Conservation (phyloP, 2,113 vertebrate species). For the Paramisgurnus dabryanus region DNA sequence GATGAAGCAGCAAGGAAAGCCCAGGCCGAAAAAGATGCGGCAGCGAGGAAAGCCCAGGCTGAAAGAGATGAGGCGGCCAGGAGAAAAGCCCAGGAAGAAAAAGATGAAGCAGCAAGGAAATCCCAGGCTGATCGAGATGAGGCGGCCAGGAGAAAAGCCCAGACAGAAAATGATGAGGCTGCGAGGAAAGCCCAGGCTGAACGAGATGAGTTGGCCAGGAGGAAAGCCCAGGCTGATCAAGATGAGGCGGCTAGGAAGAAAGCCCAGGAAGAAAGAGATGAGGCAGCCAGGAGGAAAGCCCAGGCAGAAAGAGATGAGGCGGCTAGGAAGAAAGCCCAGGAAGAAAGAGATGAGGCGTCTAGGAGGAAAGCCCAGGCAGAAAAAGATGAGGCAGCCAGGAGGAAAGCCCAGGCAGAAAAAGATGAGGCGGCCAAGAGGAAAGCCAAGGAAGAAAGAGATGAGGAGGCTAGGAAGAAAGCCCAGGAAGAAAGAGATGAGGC, state of each 20-base stretch:
- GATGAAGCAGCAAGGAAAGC: not conserved
- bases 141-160: conserved; percentile 1
- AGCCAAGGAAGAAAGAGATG: not conserved
- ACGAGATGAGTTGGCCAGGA: not conserved
- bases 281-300: too few relatives aligned
- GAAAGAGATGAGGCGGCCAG: conserved; percentile 8
- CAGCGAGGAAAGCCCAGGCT: not conserved
- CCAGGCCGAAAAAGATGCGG: too few relatives aligned
- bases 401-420: conserved; percentile 28
- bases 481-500: conserved; percentile 26
- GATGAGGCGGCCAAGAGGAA: not conserved
- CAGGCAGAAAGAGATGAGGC: not conserved
- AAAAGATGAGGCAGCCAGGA: too few relatives aligned
- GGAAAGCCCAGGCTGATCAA: too few relatives aligned
- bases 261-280: too few relatives aligned
- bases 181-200: conserved; percentile 34
- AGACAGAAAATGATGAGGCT: conserved; percentile 14
- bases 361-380: too few relatives aligned
- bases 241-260: too few relatives aligned
- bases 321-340: conserved; percentile 2
- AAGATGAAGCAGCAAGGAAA: not conserved
- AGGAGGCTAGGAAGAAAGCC: not conserved
- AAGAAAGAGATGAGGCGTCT: not conserved
- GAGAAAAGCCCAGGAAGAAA: conserved; percentile 28
- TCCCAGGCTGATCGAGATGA: not conserved